These are phyloP conservation scores for Argynnis bischoffii DNA, from an alignment of 2,888 invertebrate species.

Conservation along the genomic window DNA sequence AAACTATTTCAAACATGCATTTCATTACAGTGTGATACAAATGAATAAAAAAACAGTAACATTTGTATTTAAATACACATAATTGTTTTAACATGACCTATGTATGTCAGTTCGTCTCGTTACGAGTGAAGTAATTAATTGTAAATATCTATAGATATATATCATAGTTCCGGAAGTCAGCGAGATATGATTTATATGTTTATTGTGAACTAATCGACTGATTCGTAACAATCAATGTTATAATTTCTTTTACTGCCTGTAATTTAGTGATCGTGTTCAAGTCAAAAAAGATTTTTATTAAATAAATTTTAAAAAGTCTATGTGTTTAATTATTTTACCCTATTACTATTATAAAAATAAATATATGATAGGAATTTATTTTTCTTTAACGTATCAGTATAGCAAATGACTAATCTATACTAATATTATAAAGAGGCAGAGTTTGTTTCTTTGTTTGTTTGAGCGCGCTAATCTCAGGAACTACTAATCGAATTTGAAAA, in stretches of 20 bases:
- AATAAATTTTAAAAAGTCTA: slow-evolving; percentile 61
- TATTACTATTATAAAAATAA: no score
- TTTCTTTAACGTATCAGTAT: no score
- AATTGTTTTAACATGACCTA: not conserved
- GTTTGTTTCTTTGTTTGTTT: no score
- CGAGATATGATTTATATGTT: slow-evolving; percentile 64
- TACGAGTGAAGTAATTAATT: slow-evolving; percentile 14
- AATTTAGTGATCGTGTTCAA: slow-evolving; percentile 83
- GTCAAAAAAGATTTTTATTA: slow-evolving; percentile 82
- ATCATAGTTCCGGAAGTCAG: slow-evolving; percentile 59
- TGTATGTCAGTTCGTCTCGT: not conserved
- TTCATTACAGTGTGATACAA: no score
- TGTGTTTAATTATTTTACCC: slow-evolving; percentile 22
- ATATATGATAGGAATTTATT: not conserved
- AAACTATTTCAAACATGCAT: no score
- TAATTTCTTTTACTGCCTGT: slow-evolving; percentile 72
- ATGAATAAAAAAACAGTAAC: no score
- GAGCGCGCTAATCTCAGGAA: no score
- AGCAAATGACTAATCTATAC: no score
- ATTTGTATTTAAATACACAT: not conserved
- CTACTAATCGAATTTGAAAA: no score
- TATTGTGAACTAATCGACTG: slow-evolving; percentile 71
- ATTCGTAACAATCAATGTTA: slow-evolving; percentile 73
- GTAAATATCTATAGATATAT: slow-evolving; percentile 55
- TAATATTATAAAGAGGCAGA: no score